Base-by-base conservation (phyloP, 2,888 invertebrate genomes). In the Drosophila ezoana region DNA sequence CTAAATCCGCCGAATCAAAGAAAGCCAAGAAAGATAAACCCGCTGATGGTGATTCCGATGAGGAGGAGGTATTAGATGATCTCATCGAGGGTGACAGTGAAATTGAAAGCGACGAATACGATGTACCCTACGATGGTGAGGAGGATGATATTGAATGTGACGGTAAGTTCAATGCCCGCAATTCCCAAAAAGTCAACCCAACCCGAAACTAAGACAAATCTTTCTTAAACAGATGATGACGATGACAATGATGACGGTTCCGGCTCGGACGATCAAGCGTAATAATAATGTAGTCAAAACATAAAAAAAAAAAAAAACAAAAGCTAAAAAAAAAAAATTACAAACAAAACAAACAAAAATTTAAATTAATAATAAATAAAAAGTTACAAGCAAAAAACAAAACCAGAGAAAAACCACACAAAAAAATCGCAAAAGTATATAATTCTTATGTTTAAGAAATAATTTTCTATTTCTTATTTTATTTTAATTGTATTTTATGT, bases 251-350 rank as follows among this genome's bases (percentile, higher is more conserved):
- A 90, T 69, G 92, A 92, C 79, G 91, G 91, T 65, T 92, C 92
- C 74, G 92, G 90, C 73, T 91, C 91, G 69, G 92, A 91, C 74
- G 90, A 92, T 87, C 90, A 91, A 87, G 92, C 91, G 91, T 92
- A 91, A 92, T 92, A 91, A 91, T 90, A 88, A 90, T 90, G 85
- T 91, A 92, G 92, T 91, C 91, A 92, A 91, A 90, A 90, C 79
- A 80, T 78, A 78, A 64, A 60, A 71, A 65, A 76, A 77, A 76
- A 69, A 76, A 82, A 88, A 69, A 89, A 89, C 81, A 84, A 81
- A 74, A 83, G 82, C 71, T 63, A 70, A 77, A 74, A 66, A 80
- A 80, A 61, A 78, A 72, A 79, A 81, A 77, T 78, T 73, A 85
- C 81, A 79, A 91, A 91, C 88, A 57, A 65, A 89, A 83, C 79